Evolutionary conservation across 2,888 invertebrate genomes (phyloP).

Genomic region (Amitus sp.): DNA sequence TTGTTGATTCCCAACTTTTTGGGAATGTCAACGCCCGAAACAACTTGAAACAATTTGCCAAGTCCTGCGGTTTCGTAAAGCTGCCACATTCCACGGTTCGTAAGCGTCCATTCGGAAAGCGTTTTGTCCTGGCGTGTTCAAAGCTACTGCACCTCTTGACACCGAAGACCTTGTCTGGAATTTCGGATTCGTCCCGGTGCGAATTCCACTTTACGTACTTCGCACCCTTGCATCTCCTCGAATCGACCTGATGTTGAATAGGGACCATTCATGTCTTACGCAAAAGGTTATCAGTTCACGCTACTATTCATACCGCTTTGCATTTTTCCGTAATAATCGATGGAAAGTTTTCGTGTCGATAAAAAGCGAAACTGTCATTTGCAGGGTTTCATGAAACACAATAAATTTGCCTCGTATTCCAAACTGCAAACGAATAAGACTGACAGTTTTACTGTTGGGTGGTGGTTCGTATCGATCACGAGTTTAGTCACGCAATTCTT

Average conservation of each 20-base stretch:
- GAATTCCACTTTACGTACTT: conserved; percentile 41
- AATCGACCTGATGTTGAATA: too few relatives aligned
- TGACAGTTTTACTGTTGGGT: conserved; percentile 20
- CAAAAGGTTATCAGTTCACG: too few relatives aligned
- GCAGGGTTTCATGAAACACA: background rate
- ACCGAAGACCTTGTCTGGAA: conserved; percentile 50
- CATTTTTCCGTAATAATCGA: too few relatives aligned
- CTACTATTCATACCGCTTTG: too few relatives aligned
- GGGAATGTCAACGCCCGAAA: conserved; percentile 25
- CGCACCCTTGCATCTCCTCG: conserved; percentile 24
- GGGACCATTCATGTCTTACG: too few relatives aligned
- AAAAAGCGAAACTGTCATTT: background rate
- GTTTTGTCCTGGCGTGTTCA: conserved; percentile 45
- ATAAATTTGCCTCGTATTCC: conserved; percentile 7
- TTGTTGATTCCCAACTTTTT: too few relatives aligned
- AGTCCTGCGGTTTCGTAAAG: conserved; percentile 48
- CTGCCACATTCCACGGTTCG: conserved; percentile 52
- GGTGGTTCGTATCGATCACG: conserved; percentile 50
- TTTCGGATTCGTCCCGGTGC: conserved; percentile 48
- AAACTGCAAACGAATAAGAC: conserved; percentile 29
- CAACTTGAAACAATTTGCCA: conserved; percentile 56
- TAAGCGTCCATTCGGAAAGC: conserved; percentile 53
- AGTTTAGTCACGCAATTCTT: conserved; percentile 52
- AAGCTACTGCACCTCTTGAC: conserved; percentile 43
- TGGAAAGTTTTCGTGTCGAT: too few relatives aligned